phyloP scores from a whole-genome alignment of 2,797 vertebrate genomes.

The Catamblyrhynchus diadema region DNA sequence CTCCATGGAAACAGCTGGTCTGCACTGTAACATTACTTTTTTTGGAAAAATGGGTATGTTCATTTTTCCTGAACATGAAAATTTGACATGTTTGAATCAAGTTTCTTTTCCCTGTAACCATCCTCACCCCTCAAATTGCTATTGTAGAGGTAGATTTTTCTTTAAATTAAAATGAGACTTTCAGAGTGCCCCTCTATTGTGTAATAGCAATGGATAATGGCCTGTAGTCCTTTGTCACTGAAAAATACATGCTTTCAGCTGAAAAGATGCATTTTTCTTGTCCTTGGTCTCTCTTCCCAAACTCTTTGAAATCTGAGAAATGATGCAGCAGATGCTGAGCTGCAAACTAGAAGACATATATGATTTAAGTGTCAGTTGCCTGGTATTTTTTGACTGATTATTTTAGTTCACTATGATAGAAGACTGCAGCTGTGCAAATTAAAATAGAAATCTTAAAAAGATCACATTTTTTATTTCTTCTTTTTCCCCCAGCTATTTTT shows the following conservation, averaged over 20 bases:
- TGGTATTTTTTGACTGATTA: constrained; percentile 26
- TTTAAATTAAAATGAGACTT: neutral
- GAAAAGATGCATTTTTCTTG: neutral
- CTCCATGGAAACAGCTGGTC: neutral
- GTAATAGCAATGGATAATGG: neutral
- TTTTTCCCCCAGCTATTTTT: neutral
- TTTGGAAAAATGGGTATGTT: neutral
- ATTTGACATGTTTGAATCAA: neutral
- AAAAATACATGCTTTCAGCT: constrained; percentile 7
- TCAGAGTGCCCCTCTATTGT: neutral
- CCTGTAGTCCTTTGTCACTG: neutral
- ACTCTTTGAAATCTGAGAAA: constrained; percentile 15
- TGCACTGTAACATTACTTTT: neutral
- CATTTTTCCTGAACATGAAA: neutral
- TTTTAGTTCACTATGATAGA: constrained; percentile 23
- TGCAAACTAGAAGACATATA: constrained; percentile 8
- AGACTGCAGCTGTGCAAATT: constrained; percentile 33
- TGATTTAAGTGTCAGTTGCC: constrained; percentile 25
- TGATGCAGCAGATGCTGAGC: constrained; percentile 12
- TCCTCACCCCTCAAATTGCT: neutral
- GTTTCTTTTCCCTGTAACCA: neutral
- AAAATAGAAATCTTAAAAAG: constrained; percentile 1
- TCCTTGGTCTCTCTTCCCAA: neutral
- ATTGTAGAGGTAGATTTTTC: neutral
- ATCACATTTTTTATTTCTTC: neutral